These are phyloP conservation scores for Microtus montanus DNA, from an alignment of 2,113 vertebrate genomes.

Conservation along the genomic window DNA sequence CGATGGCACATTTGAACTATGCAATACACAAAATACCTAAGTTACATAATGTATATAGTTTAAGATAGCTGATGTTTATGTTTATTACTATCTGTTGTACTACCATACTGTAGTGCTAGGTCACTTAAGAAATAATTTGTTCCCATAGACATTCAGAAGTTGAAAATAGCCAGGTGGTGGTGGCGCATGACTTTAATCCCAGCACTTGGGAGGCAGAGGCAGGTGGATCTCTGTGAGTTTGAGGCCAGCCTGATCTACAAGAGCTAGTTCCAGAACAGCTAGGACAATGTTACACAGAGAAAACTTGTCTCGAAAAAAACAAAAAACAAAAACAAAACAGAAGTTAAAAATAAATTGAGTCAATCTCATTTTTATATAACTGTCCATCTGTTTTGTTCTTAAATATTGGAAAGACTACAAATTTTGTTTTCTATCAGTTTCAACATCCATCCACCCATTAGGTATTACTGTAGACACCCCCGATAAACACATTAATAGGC, in stretches of 20 bases:
- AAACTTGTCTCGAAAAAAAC: no score
- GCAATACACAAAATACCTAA: not conserved
- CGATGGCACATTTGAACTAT: not conserved
- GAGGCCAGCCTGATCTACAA: no score
- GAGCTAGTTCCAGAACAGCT: no score
- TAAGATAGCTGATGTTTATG: not conserved
- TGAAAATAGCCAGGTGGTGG: not conserved
- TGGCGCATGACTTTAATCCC: no score
- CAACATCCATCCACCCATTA: not conserved
- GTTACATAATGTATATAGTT: not conserved
- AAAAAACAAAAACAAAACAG: no score
- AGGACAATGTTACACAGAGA: no score
- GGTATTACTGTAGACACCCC: not conserved
- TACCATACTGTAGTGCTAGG: not conserved
- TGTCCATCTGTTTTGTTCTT: not conserved
- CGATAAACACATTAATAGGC: not conserved
- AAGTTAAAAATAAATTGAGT: no score
- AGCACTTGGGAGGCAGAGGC: no score
- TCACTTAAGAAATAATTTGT: constrained; percentile 31
- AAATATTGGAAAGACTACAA: not conserved
- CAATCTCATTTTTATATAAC: not conserved
- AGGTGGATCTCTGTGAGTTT: no score
- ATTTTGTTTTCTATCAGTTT: constrained; percentile 28
- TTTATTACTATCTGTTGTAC: not conserved
- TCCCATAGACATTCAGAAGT: not conserved